These are phyloP conservation scores for Myioborus miniatus DNA, from an alignment of 2,797 vertebrate species.

Conservation along the genomic window DNA sequence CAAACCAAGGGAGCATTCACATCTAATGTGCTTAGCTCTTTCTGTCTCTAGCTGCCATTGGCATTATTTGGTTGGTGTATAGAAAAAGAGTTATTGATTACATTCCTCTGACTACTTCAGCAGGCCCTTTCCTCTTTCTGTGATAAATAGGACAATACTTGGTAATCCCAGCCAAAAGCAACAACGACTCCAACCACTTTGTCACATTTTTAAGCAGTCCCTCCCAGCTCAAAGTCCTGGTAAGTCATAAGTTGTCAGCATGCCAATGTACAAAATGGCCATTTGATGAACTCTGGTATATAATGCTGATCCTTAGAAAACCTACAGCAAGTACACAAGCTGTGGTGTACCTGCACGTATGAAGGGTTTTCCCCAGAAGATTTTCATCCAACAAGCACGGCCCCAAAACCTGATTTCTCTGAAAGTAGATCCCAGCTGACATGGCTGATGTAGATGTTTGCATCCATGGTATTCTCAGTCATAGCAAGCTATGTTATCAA, in stretches of 20 bases:
- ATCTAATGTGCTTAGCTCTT: background rate
- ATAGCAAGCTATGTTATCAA: background rate
- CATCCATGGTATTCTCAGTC: background rate
- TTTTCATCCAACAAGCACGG: background rate
- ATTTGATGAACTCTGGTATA: background rate
- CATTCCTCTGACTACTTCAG: background rate
- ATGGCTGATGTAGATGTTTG: background rate
- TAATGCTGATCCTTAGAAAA: background rate
- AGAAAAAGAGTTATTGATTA: background rate
- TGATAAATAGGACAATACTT: background rate
- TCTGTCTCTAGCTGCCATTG: background rate
- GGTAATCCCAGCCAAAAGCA: background rate
- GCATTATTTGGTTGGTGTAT: background rate
- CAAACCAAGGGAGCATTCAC: background rate
- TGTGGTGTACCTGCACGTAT: rapidly evolving
- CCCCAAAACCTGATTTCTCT: background rate
- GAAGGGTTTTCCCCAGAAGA: background rate
- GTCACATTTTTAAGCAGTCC: background rate
- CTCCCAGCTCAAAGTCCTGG: background rate
- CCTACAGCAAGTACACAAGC: background rate
- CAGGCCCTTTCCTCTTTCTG: background rate
- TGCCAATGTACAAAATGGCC: background rate
- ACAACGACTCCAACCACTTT: background rate
- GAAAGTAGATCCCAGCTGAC: background rate
- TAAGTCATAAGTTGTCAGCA: background rate